A percentile compares a stretch with the other conserved stretches of the same genome.
phyloP scores from a whole-genome alignment of 2,113 vertebrate species.

The Dasyprocta punctata region DNA sequence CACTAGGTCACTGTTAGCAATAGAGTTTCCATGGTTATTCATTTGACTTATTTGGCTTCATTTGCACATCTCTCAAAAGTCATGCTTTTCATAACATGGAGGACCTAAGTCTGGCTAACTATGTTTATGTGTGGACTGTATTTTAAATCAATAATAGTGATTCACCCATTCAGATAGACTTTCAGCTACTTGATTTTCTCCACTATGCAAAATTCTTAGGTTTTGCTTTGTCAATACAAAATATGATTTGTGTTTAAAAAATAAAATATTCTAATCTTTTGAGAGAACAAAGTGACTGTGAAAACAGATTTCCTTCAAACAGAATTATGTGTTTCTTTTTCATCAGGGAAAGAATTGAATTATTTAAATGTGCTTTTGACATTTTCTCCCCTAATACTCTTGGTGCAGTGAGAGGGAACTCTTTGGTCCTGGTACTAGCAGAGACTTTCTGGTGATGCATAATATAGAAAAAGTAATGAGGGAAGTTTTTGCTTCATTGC shows the following conservation, averaged over 20 bases:
- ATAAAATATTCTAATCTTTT: constrained; percentile 39
- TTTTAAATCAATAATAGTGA: constrained; percentile 1
- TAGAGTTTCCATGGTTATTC: not conserved
- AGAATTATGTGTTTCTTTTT: not conserved
- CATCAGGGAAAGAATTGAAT: not conserved
- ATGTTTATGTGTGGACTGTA: not conserved
- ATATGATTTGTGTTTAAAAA: constrained; percentile 44
- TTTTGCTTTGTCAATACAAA: not conserved
- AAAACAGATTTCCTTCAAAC: constrained; percentile 37
- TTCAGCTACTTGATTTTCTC: not conserved
- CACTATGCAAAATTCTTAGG: constrained; percentile 27
- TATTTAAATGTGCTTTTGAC: constrained; percentile 41
- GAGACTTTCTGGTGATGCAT: constrained; percentile 48
- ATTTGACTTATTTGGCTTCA: constrained; percentile 30
- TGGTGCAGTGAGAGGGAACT: not conserved
- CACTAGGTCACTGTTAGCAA: constrained; percentile 32
- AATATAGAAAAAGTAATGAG: constrained; percentile 29
- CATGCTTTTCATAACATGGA: not conserved
- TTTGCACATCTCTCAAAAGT: not conserved
- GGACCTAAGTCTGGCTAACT: not conserved
- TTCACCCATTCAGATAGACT: constrained; percentile 37
- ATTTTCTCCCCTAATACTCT: not conserved
- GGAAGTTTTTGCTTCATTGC: constrained; percentile 60
- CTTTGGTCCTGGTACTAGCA: not conserved
- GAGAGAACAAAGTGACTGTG: constrained; percentile 18